Conservation (phyloP, 2,113 vertebrate species). For the Phodopus roborovskii region DNA sequence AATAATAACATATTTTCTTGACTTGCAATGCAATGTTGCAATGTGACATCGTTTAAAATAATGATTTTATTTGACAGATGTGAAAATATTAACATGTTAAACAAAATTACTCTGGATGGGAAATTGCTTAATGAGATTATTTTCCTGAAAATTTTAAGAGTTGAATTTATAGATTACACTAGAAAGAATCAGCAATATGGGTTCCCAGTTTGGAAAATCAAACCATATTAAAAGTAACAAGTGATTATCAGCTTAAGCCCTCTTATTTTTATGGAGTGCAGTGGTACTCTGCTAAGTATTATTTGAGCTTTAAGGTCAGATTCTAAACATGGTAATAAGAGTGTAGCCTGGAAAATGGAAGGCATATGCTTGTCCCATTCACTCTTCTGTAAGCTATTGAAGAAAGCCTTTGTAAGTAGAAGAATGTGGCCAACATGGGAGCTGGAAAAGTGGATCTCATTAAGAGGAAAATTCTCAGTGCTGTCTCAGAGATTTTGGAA, state of each 20-base stretch:
- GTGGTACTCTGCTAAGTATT: not conserved
- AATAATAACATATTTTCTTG: conserved; percentile 32
- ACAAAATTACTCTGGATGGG: not conserved
- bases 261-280: not conserved
- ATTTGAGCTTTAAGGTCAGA: not conserved
- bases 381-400: not conserved
- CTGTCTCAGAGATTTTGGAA: conserved; percentile 22
- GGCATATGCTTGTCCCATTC: not conserved
- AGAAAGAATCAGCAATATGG: not conserved
- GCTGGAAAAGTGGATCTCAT: not conserved
- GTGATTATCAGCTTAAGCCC: not conserved
- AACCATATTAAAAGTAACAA: conserved; percentile 26
- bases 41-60: conserved; percentile 32
- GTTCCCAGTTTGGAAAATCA: not conserved
- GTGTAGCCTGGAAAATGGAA: not conserved
- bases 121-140: conserved; percentile 44
- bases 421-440: not conserved
- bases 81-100: conserved; percentile 49
- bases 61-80: conserved; percentile 38
- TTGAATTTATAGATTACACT: not conserved
- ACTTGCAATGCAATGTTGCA: conserved; percentile 1
- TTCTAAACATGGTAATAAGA: not conserved
- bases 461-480: not conserved
- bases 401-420: not conserved
- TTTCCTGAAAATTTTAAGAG: conserved; percentile 27